phyloP scores from a whole-genome alignment of 2,888 invertebrate genomes.

The Cylloceria caligata region DNA sequence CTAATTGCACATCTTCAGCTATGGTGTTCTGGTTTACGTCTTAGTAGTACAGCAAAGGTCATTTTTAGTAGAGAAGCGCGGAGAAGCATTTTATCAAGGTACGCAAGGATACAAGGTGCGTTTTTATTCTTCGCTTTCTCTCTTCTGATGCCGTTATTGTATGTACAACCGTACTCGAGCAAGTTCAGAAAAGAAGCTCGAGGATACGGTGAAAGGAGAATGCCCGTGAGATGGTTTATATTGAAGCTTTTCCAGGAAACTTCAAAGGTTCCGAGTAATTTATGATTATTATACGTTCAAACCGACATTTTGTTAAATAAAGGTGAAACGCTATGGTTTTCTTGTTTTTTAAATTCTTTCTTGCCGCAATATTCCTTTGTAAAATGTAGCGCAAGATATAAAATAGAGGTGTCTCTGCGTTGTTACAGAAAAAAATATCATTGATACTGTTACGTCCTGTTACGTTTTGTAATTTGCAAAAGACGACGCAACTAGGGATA shows the following conservation, averaged over 20 bases:
- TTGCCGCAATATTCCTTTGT: background rate
- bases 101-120: background rate
- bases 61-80: slow-evolving; percentile 5
- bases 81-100: slow-evolving; percentile 22
- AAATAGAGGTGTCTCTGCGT: too few species aligned
- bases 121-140: too few species aligned
- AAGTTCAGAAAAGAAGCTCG: background rate
- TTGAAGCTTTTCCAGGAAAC: slow-evolving; percentile 30
- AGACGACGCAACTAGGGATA: too few species aligned
- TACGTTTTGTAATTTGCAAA: too few species aligned
- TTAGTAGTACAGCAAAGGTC: slow-evolving; percentile 5
- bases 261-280: slow-evolving; percentile 34
- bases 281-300: slow-evolving; percentile 15
- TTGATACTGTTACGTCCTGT: too few species aligned
- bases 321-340: background rate
- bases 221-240: too few species aligned
- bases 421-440: too few species aligned
- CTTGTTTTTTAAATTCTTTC: background rate
- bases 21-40: background rate
- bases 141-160: background rate
- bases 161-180: background rate
- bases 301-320: slow-evolving; percentile 10
- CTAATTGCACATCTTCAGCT: slow-evolving; percentile 3
- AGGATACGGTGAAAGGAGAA: background rate
- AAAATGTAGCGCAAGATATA: too few species aligned